Base-by-base conservation (phyloP, 2,888 invertebrate species). In the Tanytarsus gracilentus region DNA sequence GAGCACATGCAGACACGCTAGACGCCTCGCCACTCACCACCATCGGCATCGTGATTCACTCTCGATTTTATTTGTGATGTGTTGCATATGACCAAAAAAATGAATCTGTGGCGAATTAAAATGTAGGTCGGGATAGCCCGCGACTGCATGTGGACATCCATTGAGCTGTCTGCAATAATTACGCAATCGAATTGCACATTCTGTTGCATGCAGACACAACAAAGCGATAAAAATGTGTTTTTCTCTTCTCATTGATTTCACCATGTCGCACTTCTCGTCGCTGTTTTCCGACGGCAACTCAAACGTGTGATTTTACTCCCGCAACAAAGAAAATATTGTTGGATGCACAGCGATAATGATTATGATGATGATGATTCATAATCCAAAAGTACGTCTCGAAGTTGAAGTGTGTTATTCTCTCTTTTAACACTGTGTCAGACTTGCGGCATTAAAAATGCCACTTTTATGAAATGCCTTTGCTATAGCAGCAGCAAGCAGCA, bases 1-100 rank as follows among this genome's bases (percentile, higher is more conserved):
- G n/a, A n/a, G n/a, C n/a, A n/a, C n/a, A n/a, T n/a, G n/a, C n/a
- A n/a, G n/a, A 44, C 23, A 44, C 44, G 44, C 44, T 44, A 44
- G 44, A 44, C 44, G 23, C 23, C 44, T 44, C 44, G 23, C 21
- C 23, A n/a, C 16, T 52, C 14, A 16, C 16, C 30, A 25, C 52
- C 29, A 16, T 30, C 16, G 50, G 14, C 9, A 14, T 36, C 30
- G 8, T 25, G 53, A 53, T 33, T 53, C 53, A 53, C 53, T 53
- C 23, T 53, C 39, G 21, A 23, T 53, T 53, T 53, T 29, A 36
- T 49, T 49, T 49, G 49, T 49, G n/a, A n/a, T n/a, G n/a, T 33
- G 44, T 23, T 11, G 23, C 44, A 18, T 44, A 23, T n/a, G n/a
- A 4, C 30, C 27, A 49, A 5, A 25, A 49, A 49, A 49, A 49